These are phyloP conservation scores for Emmelina monodactyla DNA, from an alignment of 2,888 invertebrate genomes.

Conservation along the genomic window DNA sequence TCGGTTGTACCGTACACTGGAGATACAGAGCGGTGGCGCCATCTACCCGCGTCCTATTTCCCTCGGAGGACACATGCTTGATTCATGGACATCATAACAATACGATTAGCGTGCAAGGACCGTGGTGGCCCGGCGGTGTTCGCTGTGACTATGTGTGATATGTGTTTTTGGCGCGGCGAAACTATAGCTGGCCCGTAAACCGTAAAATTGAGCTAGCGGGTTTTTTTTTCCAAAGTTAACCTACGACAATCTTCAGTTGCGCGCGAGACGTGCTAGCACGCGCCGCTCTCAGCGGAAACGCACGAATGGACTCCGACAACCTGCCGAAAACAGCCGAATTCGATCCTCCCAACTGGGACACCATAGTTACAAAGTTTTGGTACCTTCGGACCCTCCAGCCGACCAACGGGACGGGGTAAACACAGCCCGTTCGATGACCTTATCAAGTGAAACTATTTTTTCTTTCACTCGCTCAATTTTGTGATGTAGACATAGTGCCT, in stretches of 20 bases:
- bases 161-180: slow-evolving; percentile 37
- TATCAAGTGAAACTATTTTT: slow-evolving; percentile 41
- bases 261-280: slow-evolving; percentile 54
- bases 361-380: too few relatives aligned
- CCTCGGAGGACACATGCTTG: slow-evolving; percentile 29
- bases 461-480: slow-evolving; percentile 55
- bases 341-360: too few relatives aligned
- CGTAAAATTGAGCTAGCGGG: slow-evolving; percentile 58
- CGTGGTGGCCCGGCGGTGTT: slow-evolving; percentile 2
- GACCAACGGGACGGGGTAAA: too few relatives aligned
- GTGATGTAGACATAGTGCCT: slow-evolving; percentile 60
- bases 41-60: slow-evolving; percentile 31
- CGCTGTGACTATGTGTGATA: slow-evolving; percentile 21
- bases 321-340: slow-evolving; percentile 30
- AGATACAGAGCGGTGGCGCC: slow-evolving; percentile 37
- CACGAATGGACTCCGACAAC: slow-evolving; percentile 43
- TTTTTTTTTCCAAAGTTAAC: slow-evolving; percentile 57
- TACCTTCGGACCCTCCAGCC: too few relatives aligned
- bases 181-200: slow-evolving; percentile 33
- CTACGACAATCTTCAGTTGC: slow-evolving; percentile 62
- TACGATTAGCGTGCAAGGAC: slow-evolving; percentile 12
- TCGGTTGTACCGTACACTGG: slow-evolving; percentile 36
- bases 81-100: slow-evolving; percentile 51
- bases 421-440: slow-evolving; percentile 40
- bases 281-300: slow-evolving; percentile 36